phyloP scores from a whole-genome alignment of 2,797 vertebrate species.

The Petrocephalus sullivani region DNA sequence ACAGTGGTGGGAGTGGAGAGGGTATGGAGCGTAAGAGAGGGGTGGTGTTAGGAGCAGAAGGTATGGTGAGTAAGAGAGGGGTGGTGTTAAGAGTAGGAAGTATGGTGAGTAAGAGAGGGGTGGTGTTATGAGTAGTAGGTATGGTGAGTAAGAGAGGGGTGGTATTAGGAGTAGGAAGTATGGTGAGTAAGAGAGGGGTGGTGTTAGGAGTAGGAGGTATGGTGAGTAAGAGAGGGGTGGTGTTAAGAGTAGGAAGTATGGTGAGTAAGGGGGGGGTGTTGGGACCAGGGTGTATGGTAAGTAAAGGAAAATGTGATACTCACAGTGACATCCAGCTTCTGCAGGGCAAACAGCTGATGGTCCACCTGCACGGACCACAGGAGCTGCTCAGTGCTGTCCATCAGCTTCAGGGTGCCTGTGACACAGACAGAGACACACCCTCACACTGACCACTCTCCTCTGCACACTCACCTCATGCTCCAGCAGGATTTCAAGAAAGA shows the following conservation, averaged over 20 bases:
- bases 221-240: neutral
- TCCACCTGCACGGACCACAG: slow-evolving; percentile 97
- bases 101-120: neutral
- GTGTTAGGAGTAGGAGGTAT: neutral
- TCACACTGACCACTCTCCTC: neutral
- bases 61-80: too few species aligned
- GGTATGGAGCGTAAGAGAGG: neutral
- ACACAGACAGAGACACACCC: neutral
- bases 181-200: neutral
- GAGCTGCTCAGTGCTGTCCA: slow-evolving; percentile 89
- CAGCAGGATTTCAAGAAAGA: neutral
- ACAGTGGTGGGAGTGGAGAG: neutral
- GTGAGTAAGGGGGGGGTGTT: neutral
- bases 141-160: neutral
- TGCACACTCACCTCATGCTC: neutral
- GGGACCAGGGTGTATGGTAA: neutral
- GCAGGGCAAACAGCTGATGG: slow-evolving; percentile 92
- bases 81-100: neutral
- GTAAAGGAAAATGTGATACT: slow-evolving; percentile 40
- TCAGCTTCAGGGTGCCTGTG: slow-evolving; percentile 86
- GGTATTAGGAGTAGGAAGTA: neutral
- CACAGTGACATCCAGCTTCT: slow-evolving; percentile 93
- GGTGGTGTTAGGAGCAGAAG: neutral
- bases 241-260: neutral
- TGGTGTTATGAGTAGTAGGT: neutral